Percentiles rank a stretch among this genome's conserved stretches.
These are phyloP conservation scores for Camponotus fellah DNA, from an alignment of 2,888 invertebrate genomes.

Conservation along the genomic window DNA sequence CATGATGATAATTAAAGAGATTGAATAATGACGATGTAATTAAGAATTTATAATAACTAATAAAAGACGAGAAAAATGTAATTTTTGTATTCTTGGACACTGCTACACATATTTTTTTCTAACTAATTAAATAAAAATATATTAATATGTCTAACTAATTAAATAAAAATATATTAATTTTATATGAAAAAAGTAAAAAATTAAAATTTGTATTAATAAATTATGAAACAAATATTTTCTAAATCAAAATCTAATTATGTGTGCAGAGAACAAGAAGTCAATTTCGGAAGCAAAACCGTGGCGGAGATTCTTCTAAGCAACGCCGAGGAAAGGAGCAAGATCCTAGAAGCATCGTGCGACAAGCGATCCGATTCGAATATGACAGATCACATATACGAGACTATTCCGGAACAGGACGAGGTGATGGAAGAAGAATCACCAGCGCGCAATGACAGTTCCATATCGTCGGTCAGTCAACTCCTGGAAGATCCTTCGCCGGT, in stretches of 20 bases:
- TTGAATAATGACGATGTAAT: neutral
- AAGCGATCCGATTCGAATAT: slow-evolving; percentile 17
- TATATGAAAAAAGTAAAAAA: neutral
- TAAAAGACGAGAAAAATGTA: neutral
- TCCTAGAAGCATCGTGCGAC: slow-evolving; percentile 68
- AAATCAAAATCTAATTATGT: neutral
- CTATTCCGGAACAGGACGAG: slow-evolving; percentile 69
- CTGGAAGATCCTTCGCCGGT: slow-evolving; percentile 84
- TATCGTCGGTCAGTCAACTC: slow-evolving; percentile 84
- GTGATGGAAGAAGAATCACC: slow-evolving; percentile 67
- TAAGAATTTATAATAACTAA: neutral
- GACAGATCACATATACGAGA: slow-evolving; percentile 76
- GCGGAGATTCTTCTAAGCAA: slow-evolving; percentile 82
- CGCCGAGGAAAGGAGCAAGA: slow-evolving; percentile 78
- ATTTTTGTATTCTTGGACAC: neutral
- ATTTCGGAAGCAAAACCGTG: slow-evolving; percentile 79
- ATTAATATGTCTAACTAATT: neutral
- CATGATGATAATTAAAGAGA: neutral
- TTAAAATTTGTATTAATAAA: neutral
- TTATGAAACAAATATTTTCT: neutral
- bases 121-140: neutral
- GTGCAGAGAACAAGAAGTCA: slow-evolving; percentile 78
- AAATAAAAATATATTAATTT: neutral
- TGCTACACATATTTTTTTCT: neutral
- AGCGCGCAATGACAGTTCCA: slow-evolving; percentile 83